Evolutionary conservation across 2,888 invertebrate species (phyloP).

Genomic region (Epinotia demarniana): DNA sequence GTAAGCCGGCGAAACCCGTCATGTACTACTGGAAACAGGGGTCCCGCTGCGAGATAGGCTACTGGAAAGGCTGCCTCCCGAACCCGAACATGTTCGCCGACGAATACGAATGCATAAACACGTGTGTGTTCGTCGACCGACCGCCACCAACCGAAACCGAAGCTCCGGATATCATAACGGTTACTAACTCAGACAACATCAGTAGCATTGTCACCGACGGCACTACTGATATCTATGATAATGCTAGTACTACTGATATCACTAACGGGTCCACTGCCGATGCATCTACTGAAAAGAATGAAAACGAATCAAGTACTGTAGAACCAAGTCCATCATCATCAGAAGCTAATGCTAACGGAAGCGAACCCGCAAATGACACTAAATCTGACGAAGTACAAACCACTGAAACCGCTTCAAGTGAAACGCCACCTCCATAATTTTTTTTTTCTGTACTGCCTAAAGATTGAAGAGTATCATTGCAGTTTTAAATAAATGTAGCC

Average conservation of each 20-base stretch:
- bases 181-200: neutral
- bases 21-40: slow-evolving; percentile 76
- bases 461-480: no score
- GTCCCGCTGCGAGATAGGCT: slow-evolving; percentile 74
- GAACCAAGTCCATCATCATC: no score
- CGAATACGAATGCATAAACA: slow-evolving; percentile 73
- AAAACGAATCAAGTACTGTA: no score
- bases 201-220: neutral
- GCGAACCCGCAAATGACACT: neutral
- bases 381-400: slow-evolving; percentile 6
- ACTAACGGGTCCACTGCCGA: no score
- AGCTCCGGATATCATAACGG: slow-evolving; percentile 9
- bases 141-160: neutral
- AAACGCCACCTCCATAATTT: neutral
- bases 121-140: slow-evolving; percentile 67
- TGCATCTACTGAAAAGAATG: no score
- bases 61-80: slow-evolving; percentile 76
- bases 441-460: no score
- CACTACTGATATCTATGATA: no score
- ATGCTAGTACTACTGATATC: no score
- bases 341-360: neutral
- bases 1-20: slow-evolving; percentile 62
- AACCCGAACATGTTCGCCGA: slow-evolving; percentile 75
- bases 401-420: slow-evolving; percentile 2
- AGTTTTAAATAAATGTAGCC: no score